Percentiles rank a stretch among this genome's conserved stretches.
Conservation (phyloP, 2,888 invertebrate species). For the Uloborus plumipes region DNA sequence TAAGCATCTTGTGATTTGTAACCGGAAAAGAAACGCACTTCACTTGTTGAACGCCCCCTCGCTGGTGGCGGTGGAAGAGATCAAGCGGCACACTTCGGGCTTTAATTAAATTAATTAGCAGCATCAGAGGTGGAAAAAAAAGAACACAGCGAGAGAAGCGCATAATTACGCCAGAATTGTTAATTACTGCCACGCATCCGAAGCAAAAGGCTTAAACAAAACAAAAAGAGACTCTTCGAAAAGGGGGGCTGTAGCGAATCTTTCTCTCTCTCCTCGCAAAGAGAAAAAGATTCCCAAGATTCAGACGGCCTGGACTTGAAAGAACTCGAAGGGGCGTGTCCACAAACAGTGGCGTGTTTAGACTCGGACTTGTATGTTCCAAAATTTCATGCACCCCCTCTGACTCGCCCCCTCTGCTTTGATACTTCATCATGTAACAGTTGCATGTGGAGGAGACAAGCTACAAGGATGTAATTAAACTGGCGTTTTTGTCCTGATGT, state of each 20-base stretch:
- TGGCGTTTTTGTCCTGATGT: slow-evolving; percentile 16
- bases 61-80: slow-evolving; percentile 36
- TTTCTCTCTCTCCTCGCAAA: neutral
- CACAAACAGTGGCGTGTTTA: slow-evolving; percentile 58
- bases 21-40: neutral
- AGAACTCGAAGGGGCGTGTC: slow-evolving; percentile 58
- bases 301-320: slow-evolving; percentile 36
- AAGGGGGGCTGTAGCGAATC: slow-evolving; percentile 1
- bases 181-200: slow-evolving; percentile 54
- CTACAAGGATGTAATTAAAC: slow-evolving; percentile 51
- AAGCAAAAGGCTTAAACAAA: slow-evolving; percentile 34
- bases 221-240: slow-evolving; percentile 30
- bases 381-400: slow-evolving; percentile 22
- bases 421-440: slow-evolving; percentile 59
- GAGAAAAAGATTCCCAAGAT: slow-evolving; percentile 60
- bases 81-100: slow-evolving; percentile 64
- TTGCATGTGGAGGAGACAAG: slow-evolving; percentile 14
- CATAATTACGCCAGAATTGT: slow-evolving; percentile 64
- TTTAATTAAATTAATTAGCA: slow-evolving; percentile 64
- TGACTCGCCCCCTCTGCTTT: neutral
- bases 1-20: neutral
- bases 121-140: slow-evolving; percentile 62
- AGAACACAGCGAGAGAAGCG: slow-evolving; percentile 32
- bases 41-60: slow-evolving; percentile 25
- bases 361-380: slow-evolving; percentile 48